Conservation (phyloP, 2,113 vertebrate genomes). For the Dasyprocta punctata region DNA sequence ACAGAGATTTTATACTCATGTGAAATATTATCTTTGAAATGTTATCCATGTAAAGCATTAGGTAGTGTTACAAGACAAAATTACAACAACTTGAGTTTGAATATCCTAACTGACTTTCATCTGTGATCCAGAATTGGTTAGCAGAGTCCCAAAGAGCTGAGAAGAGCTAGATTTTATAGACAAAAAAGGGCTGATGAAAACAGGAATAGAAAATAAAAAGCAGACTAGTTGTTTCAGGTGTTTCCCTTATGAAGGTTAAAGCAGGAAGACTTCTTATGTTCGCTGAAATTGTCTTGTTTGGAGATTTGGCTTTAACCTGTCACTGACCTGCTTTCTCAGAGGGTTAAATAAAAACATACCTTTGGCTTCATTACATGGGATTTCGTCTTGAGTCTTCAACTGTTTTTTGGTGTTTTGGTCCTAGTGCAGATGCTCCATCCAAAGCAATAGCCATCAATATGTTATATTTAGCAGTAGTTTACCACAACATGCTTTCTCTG, state of each 20-base stretch:
- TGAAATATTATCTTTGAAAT: not conserved
- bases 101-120: not conserved
- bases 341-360: too few relatives aligned
- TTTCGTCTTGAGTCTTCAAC: not conserved
- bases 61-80: not conserved
- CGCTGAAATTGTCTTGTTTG: accelerated
- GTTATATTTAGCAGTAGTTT: not conserved
- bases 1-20: not conserved
- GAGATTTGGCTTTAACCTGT: not conserved
- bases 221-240: not conserved
- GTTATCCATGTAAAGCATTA: not conserved
- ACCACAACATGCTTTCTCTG: not conserved
- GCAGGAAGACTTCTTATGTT: not conserved
- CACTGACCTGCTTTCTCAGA: not conserved
- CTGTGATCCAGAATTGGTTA: not conserved
- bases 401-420: not conserved
- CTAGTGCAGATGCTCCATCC: not conserved
- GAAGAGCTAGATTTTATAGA: not conserved
- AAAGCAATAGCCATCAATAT: not conserved
- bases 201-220: not conserved
- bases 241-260: not conserved
- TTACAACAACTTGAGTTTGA: not conserved
- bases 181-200: not conserved
- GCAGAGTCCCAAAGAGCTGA: not conserved
- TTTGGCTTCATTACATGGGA: not conserved